Conservation (phyloP, 2,888 invertebrate species). For the Ichneumoninae sp. region DNA sequence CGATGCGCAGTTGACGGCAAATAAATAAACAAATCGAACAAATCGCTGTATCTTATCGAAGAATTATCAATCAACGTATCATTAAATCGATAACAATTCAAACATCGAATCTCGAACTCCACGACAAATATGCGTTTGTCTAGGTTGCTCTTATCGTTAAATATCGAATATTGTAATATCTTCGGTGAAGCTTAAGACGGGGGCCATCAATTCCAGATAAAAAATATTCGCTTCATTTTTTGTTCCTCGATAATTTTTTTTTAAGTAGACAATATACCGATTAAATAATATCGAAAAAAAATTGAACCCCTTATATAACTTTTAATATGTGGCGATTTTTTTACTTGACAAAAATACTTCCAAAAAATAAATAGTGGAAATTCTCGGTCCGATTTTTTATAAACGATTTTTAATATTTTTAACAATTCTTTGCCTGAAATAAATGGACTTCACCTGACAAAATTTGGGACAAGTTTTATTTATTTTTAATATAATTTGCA, state of each 20-base stretch:
- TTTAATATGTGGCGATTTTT: too few species aligned
- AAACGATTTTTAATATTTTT: background rate
- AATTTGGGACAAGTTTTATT: background rate
- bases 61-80: slow-evolving; percentile 5
- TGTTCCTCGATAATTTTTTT: background rate
- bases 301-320: too few species aligned
- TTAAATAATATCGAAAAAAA: too few species aligned
- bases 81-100: background rate
- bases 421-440: background rate
- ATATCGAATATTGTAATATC: background rate
- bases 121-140: too few species aligned
- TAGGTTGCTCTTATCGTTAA: background rate
- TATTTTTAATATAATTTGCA: background rate
- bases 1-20: slow-evolving; percentile 5
- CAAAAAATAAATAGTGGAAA: too few species aligned
- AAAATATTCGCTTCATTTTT: background rate
- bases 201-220: background rate
- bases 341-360: too few species aligned
- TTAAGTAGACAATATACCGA: too few species aligned
- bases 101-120: background rate
- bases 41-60: slow-evolving; percentile 26
- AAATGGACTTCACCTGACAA: background rate
- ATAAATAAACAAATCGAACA: background rate
- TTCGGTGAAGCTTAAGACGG: background rate
- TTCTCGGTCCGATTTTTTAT: background rate